These are phyloP conservation scores for Myotis vivesi DNA, from an alignment of 2,797 vertebrate genomes.

Conservation along the genomic window DNA sequence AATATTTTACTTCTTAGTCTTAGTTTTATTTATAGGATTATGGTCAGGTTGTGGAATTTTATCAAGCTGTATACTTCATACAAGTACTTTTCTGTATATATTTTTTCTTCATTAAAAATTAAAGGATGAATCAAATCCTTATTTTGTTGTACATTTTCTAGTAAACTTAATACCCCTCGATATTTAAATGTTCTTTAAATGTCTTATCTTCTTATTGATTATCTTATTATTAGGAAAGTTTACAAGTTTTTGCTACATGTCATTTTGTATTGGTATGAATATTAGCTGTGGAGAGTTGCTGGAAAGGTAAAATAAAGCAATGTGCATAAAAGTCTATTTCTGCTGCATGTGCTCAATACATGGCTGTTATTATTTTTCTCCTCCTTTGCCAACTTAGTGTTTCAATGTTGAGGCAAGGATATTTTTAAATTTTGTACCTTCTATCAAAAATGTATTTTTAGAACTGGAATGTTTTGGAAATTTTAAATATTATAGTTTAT, in stretches of 20 bases:
- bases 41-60: background rate
- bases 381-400: background rate
- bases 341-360: background rate
- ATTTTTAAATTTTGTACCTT: background rate
- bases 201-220: background rate
- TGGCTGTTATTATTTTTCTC: background rate
- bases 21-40: background rate
- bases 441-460: background rate
- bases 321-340: background rate
- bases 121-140: background rate
- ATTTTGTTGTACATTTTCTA: background rate
- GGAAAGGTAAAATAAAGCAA: background rate
- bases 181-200: background rate
- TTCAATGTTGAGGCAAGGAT: background rate
- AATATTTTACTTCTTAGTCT: background rate
- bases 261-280: background rate
- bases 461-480: background rate
- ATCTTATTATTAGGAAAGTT: background rate
- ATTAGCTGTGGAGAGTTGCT: background rate
- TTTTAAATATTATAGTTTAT: background rate
- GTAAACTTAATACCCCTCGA: background rate
- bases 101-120: background rate
- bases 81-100: background rate
- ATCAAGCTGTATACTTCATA: background rate
- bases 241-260: background rate